Evolutionary conservation across 2,797 vertebrate species (phyloP).

Genomic region (Gila robusta): DNA sequence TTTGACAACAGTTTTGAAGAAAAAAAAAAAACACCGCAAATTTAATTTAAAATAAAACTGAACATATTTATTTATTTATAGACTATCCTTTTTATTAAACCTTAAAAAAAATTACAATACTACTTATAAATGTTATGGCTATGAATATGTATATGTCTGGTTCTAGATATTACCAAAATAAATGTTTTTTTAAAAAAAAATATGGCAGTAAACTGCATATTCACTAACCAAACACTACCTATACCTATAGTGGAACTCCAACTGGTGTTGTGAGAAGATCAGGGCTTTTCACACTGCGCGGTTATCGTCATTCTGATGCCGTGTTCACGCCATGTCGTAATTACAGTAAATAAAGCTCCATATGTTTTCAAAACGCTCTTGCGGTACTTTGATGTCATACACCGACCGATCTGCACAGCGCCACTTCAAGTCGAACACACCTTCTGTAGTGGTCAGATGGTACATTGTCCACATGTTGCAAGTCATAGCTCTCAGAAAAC

Average conservation of each 20-base stretch:
- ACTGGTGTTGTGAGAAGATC: neutral
- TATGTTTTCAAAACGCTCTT: neutral
- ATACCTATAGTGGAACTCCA: neutral
- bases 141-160: neutral
- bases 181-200: neutral
- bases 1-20: neutral
- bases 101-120: neutral
- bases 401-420: no score
- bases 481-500: no score
- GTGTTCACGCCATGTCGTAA: neutral
- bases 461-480: no score
- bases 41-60: neutral
- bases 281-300: neutral
- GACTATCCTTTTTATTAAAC: neutral
- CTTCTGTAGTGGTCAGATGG: no score
- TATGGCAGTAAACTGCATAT: neutral
- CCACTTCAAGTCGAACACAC: no score
- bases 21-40: neutral
- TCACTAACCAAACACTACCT: neutral
- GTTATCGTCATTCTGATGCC: neutral
- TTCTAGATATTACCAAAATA: neutral
- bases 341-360: neutral
- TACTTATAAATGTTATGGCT: neutral
- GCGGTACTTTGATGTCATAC: no score
- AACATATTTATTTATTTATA: neutral